Conservation (phyloP, 2,888 invertebrate species). For the Dilophus febrilis region DNA sequence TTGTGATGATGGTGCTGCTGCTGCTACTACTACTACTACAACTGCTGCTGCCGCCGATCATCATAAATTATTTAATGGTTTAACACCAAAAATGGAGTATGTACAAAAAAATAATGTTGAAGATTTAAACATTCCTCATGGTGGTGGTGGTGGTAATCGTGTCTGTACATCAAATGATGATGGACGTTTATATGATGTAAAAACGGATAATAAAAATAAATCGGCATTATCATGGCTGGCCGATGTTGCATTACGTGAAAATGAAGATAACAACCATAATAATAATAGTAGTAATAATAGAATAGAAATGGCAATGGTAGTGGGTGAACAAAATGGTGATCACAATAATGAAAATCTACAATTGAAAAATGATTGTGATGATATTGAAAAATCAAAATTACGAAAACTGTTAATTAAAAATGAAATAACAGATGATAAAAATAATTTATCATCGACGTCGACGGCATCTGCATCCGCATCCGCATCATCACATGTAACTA, state of each 20-base stretch:
- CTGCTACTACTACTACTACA: no score
- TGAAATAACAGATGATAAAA: no score
- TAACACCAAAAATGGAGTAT: conserved; percentile 10
- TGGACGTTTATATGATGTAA: no score
- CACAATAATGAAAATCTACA: conserved; percentile 6
- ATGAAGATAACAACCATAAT: conserved; percentile 32
- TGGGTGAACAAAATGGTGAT: conserved; percentile 2
- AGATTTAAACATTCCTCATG: conserved; percentile 9
- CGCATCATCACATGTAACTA: no score
- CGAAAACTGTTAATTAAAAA: no score
- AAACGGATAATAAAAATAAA: conserved; percentile 28
- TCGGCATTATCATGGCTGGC: conserved; percentile 49
- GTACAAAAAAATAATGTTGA: conserved; percentile 17
- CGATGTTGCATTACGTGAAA: conserved; percentile 45
- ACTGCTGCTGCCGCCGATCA: conserved; percentile 11
- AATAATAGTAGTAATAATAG: conserved; percentile 20
- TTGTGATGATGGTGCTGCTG: conserved; percentile 18
- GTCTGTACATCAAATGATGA: no score
- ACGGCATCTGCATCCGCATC: no score
- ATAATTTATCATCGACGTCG: no score
- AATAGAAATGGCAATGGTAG: neutral
- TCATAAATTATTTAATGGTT: no score
- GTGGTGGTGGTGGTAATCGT: neutral
- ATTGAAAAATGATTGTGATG: no score
- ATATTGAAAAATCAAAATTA: no score